Base-by-base conservation (phyloP, 2,797 vertebrate genomes). In the Pseudocheirus occidentalis region DNA sequence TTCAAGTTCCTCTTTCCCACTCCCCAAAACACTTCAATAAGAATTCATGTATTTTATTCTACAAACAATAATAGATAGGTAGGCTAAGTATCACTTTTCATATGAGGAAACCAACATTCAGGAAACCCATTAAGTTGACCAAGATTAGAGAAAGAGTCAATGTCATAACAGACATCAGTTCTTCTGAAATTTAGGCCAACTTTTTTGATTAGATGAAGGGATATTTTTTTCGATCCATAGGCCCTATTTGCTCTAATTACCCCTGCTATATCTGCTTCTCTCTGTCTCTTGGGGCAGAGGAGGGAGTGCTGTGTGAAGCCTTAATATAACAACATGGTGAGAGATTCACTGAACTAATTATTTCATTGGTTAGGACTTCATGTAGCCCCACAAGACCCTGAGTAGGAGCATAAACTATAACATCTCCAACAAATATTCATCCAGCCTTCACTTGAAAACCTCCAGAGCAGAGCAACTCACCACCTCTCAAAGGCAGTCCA, bases 1-100 rank as follows among this genome's bases (percentile, higher is more conserved):
- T 92, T 96, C 34, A 89, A 55, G 5, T 53, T 81, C 2, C 3
- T 91, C 5, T 12, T 31, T 40, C n/a, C 50, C 50, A 52, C 27
- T 53, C 4, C 18, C 46, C n/a, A n/a, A n/a, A 90, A 73, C n/a
- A 34, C 3, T 27, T 90, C n/a, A 59, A 18, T 55, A 50, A 13
- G 0, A 18, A 9, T 46, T 95, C 3, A 90, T 94, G 95, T 95
- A 46, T 92, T 52, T 62, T 66, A 53, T 54, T 40, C 92, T 52
- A 62, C 16, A 24, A 92, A 92, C 50, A 95, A 92, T 53, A 50
- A 11, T 92, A 59, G 94, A 28, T 92, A 90, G 59, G 66, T 52
- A 46, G 6, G 31, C 55, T 21, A 91, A 90, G 34, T 59, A 50
- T 40, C 55, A 31, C 40, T 97, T 96, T 95, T 89, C 40, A 56